A percentile compares a stretch with the other conserved stretches of the same genome.
These are phyloP conservation scores for Oligia latruncula DNA, from an alignment of 2,888 invertebrate genomes.

Conservation along the genomic window DNA sequence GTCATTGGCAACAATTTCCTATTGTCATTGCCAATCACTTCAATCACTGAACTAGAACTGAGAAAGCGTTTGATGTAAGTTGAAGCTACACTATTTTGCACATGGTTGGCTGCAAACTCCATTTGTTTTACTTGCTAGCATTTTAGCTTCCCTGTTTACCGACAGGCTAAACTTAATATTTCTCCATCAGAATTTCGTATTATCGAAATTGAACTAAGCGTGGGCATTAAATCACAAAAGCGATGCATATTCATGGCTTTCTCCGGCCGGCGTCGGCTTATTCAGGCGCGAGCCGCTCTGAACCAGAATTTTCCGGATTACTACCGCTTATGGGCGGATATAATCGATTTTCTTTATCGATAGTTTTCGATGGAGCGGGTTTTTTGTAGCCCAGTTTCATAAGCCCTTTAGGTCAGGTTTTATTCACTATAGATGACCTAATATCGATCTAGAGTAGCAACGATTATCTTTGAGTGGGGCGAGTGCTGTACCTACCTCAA, in stretches of 20 bases:
- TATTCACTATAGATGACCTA: conserved; percentile 40
- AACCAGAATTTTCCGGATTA: conserved; percentile 68
- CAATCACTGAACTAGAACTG: conserved; percentile 37
- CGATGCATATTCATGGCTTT: conserved; percentile 69
- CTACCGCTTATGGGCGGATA: conserved; percentile 64
- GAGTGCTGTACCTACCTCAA: not conserved
- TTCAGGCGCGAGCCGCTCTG: conserved; percentile 56
- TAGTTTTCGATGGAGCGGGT: conserved; percentile 61
- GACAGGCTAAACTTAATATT: conserved; percentile 41
- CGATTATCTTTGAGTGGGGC: conserved; percentile 26
- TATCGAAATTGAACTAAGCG: conserved; percentile 61
- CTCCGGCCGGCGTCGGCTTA: conserved; percentile 56
- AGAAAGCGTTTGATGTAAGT: conserved; percentile 36
- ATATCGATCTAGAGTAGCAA: conserved; percentile 8
- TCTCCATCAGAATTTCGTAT: conserved; percentile 48
- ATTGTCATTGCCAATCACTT: conserved; percentile 29
- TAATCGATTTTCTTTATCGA: conserved; percentile 68
- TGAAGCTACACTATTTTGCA: conserved; percentile 37
- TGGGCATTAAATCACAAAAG: conserved; percentile 65
- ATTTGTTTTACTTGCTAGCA: conserved; percentile 45
- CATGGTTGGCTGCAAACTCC: conserved; percentile 34
- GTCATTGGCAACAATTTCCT: conserved; percentile 35
- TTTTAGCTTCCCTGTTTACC: conserved; percentile 37
- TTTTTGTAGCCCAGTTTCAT: conserved; percentile 57
- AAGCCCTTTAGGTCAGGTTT: conserved; percentile 47